A percentile compares a stretch with the other conserved stretches of the same genome.
Evolutionary conservation across 1,140 invertebrate genomes (phyloP).

Genomic region (Nasonia giraulti): DNA sequence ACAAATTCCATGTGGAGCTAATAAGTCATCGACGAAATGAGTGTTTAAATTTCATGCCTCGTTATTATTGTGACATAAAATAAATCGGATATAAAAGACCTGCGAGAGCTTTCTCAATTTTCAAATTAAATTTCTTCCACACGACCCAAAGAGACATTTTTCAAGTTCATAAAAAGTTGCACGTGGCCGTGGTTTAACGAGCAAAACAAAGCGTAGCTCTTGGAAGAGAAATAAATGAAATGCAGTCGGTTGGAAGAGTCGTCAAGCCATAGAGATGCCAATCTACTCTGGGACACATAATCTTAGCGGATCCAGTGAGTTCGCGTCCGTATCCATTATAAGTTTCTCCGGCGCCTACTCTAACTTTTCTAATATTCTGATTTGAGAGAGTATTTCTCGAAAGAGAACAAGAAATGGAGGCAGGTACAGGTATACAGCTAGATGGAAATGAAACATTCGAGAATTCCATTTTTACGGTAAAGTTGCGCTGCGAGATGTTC

Average conservation of each 20-base stretch:
- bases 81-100: too few species aligned
- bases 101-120: too few species aligned
- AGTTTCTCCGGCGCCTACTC: neutral
- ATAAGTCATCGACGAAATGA: too few species aligned
- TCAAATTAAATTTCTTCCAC: too few species aligned
- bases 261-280: neutral
- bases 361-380: constrained; percentile 27
- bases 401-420: neutral
- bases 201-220: neutral
- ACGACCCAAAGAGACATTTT: too few species aligned
- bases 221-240: neutral
- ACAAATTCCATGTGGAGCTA: too few species aligned
- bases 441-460: neutral
- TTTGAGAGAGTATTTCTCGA: neutral
- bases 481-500: neutral
- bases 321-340: neutral
- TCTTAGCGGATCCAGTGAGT: neutral
- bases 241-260: neutral
- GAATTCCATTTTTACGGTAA: neutral
- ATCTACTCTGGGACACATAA: neutral
- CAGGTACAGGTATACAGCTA: neutral
- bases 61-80: too few species aligned
- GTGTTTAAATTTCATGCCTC: too few species aligned
- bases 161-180: neutral
- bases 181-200: neutral